These are phyloP conservation scores for Cnemophilus loriae DNA, from an alignment of 2,113 vertebrate genomes.

Conservation along the genomic window DNA sequence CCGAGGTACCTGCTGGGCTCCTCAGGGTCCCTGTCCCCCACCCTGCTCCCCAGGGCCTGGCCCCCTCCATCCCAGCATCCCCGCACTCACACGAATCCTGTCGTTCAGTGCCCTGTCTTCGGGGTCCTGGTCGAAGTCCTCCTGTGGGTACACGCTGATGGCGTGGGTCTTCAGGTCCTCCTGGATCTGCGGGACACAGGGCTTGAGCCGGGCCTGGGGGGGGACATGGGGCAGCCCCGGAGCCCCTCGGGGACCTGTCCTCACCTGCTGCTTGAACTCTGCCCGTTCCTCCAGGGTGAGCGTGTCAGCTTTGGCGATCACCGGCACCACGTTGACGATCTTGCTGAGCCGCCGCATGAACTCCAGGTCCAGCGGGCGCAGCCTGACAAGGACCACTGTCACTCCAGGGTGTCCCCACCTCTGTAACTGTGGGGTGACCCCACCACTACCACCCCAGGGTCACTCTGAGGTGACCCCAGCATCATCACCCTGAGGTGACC, in stretches of 20 bases:
- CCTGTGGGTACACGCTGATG: slow-evolving; percentile 89
- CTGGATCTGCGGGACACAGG: slow-evolving; percentile 77
- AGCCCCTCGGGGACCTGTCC: not conserved
- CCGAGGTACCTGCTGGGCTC: not conserved
- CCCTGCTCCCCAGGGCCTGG: not conserved
- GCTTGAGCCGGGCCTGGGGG: accelerated
- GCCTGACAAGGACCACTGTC: slow-evolving; percentile 58
- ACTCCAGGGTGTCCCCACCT: not conserved
- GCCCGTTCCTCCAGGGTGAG: slow-evolving; percentile 86
- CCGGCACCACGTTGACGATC: slow-evolving; percentile 86
- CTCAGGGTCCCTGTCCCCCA: no score
- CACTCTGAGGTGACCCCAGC: not conserved
- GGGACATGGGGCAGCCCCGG: accelerated
- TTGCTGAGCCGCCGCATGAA: slow-evolving; percentile 85
- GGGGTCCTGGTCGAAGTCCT: slow-evolving; percentile 83
- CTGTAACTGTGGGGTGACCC: not conserved
- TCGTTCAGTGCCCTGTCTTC: slow-evolving; percentile 83
- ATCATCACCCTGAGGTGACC: not conserved
- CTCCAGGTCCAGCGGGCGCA: slow-evolving; percentile 86
- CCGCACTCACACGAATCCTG: slow-evolving; percentile 81
- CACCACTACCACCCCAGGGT: not conserved
- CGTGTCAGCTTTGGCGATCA: slow-evolving; percentile 87
- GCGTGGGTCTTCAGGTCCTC: slow-evolving; percentile 80
- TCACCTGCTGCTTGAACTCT: slow-evolving; percentile 86
- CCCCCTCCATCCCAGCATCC: accelerated